phyloP scores from a whole-genome alignment of 1,140 invertebrate species.

The Leptoteleia sp. region DNA sequence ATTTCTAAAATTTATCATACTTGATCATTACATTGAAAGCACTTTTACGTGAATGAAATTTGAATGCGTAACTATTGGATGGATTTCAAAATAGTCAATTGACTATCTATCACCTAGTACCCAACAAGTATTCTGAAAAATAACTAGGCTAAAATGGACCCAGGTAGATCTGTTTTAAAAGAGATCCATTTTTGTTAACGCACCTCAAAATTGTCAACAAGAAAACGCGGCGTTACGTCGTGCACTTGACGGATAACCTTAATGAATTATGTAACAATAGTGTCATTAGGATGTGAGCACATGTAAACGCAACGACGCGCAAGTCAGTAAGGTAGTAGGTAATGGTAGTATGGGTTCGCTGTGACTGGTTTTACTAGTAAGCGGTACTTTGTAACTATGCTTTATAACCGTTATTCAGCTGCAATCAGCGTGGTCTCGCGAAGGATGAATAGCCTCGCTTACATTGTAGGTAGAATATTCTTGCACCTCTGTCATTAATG shows the following conservation, averaged over 20 bases:
- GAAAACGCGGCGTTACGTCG: not conserved
- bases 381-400: conserved; percentile 59
- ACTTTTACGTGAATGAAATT: no score
- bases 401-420: conserved; percentile 60
- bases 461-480: conserved; percentile 49
- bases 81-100: no score
- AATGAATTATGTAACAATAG: conserved; percentile 29
- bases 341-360: conserved; percentile 50
- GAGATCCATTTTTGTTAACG: not conserved
- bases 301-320: conserved; percentile 18
- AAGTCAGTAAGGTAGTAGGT: conserved; percentile 61
- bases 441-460: conserved; percentile 62
- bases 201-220: conserved; percentile 1
- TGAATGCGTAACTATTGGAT: no score
- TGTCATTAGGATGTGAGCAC: conserved; percentile 33
- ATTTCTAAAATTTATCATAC: no score
- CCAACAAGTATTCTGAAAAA: no score
- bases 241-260: conserved; percentile 1
- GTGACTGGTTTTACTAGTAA: conserved; percentile 47
- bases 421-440: conserved; percentile 55
- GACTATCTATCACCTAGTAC: no score
- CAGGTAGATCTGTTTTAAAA: not conserved
- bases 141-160: no score
- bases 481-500: conserved; percentile 60
- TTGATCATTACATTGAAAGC: no score